Conservation (phyloP, 2,888 invertebrate genomes). For the Luffia ferchaultella region DNA sequence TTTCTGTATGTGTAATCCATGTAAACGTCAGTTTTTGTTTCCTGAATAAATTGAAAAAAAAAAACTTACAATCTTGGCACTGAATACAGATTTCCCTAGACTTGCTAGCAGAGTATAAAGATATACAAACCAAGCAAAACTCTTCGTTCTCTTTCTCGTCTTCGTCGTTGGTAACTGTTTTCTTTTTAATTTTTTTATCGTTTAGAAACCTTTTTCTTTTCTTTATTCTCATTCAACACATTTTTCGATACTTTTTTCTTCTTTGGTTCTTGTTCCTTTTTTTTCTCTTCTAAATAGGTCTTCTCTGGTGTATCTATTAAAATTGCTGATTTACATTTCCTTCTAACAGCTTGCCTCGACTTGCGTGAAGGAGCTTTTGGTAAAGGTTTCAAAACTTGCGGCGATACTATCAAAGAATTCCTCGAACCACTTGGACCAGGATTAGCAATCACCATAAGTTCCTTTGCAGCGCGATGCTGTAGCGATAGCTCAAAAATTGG, state of each 20-base stretch:
- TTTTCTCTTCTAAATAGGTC: conserved; percentile 14
- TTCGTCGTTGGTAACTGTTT: conserved; percentile 6
- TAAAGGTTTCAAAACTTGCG: conserved; percentile 9
- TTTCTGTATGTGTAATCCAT: no score
- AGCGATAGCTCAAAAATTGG: background rate
- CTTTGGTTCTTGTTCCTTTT: conserved; percentile 11
- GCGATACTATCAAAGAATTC: conserved; percentile 4
- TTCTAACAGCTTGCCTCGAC: conserved; percentile 10
- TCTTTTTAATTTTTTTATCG: conserved; percentile 8
- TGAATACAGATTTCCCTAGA: conserved; percentile 10
- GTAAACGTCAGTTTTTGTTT: no score
- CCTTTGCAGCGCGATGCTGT: background rate
- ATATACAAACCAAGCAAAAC: conserved; percentile 10
- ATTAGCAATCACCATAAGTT: background rate
- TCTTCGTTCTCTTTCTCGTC: conserved; percentile 10
- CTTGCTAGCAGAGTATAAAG: conserved; percentile 9
- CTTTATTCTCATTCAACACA: conserved; percentile 7
- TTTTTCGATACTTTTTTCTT: conserved; percentile 6
- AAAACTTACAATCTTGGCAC: conserved; percentile 9
- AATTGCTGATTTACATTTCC: conserved; percentile 14
- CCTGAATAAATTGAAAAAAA: no score
- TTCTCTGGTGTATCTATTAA: conserved; percentile 13
- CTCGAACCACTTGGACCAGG: conserved; percentile 4
- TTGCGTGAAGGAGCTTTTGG: conserved; percentile 9
- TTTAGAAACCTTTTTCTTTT: conserved; percentile 10